Base-by-base conservation (phyloP, 2,797 vertebrate species). In the Chaenodraco wilsoni region DNA sequence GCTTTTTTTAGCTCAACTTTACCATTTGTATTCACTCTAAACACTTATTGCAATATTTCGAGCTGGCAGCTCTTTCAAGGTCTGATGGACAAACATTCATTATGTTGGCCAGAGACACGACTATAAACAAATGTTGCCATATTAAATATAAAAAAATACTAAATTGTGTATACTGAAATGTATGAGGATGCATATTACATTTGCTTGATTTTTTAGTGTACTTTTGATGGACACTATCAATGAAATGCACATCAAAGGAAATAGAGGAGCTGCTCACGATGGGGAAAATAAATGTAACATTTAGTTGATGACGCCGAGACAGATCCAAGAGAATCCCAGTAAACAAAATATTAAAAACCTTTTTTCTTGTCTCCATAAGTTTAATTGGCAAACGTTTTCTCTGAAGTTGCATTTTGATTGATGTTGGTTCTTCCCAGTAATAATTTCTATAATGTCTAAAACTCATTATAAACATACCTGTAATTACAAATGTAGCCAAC, bases 121-220 rank as follows among this genome's bases (percentile, higher is more conserved):
- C 49, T 49, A 9, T n/a, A 23, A 63, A 67, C 46, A 21, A 62
- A 57, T 66, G 27, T 11, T 17, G 49, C 49, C 33, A 37, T 9
- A 37, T 27, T 27, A 37, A 37, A 37, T 37, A 9, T 9, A 37
- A 69, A 55, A 58, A 69, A 55, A 58, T 13, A 41, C 62, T 60
- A 21, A 63, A 79, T 78, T 21, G 79, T 66, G 23, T 21, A 73
- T 54, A 9, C 51, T 61, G 5, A 31, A 40, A 75, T 69, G 21
- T 44, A 65, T 69, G 31, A 9, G 69, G 27, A 51, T 57, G 65
- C 57, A 33, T 65, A 64, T 49, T 59, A 40, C 13, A 63, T 56
- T 44, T 65, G 49, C 40, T 37, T 40, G 27, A 48, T 59, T 67
- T 58, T n/a, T 70, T 0, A 54, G 16, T 3, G 19, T 0, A 44